Evolutionary conservation across 2,888 invertebrate species (phyloP).

Genomic region (Apodemia mormo): DNA sequence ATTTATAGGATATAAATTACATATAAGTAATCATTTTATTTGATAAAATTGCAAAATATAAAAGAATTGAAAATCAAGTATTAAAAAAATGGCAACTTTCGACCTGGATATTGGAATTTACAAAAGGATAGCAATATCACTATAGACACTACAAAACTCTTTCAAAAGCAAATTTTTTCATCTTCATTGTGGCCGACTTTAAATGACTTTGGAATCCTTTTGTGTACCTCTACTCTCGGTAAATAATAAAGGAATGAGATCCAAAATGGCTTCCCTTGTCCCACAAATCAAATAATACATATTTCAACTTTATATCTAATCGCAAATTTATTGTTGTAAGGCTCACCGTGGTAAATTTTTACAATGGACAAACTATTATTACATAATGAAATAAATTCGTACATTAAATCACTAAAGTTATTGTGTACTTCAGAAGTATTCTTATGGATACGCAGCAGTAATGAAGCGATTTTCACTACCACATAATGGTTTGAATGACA

Average conservation of each 20-base stretch:
- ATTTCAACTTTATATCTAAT: conserved; percentile 73
- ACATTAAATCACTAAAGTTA: conserved; percentile 60
- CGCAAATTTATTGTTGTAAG: conserved; percentile 76
- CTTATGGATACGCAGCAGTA: conserved; percentile 66
- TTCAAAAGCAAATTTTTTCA: conserved; percentile 59
- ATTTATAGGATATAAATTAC: not conserved
- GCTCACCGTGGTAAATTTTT: conserved; percentile 69
- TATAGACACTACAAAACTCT: conserved; percentile 64
- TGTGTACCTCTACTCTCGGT: conserved; percentile 62
- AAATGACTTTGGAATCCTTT: conserved; percentile 60
- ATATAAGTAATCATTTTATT: not conserved
- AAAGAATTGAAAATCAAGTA: not conserved
- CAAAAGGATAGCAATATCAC: conserved; percentile 55
- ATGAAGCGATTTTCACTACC: conserved; percentile 72
- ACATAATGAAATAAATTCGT: conserved; percentile 59
- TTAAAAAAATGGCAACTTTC: not conserved
- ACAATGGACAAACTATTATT: conserved; percentile 76
- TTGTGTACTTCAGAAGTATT: conserved; percentile 57
- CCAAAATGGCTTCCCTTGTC: conserved; percentile 60
- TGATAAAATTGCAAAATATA: not conserved
- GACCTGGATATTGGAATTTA: conserved; percentile 4
- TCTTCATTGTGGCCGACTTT: conserved; percentile 70
- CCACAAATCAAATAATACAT: conserved; percentile 68
- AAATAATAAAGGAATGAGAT: conserved; percentile 53
- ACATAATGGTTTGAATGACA: conserved; percentile 64